phyloP scores from a whole-genome alignment of 2,113 vertebrate genomes.

The Corythornis cristatus region DNA sequence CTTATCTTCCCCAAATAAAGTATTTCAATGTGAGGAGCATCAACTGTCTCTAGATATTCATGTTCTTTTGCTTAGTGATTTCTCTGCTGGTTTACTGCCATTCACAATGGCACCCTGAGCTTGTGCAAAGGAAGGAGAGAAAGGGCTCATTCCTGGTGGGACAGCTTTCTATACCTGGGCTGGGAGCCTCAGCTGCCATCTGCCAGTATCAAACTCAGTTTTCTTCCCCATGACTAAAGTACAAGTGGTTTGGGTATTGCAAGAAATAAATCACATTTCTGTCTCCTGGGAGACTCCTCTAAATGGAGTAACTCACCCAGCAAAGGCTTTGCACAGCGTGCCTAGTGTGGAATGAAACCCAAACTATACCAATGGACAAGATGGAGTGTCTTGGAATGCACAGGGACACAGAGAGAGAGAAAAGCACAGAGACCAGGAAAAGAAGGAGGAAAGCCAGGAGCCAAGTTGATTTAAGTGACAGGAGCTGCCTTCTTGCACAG shows the following conservation, averaged over 20 bases:
- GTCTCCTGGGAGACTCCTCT: constrained; percentile 5
- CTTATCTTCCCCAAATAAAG: neutral
- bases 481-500: neutral
- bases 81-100: neutral
- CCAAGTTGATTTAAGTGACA: neutral
- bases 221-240: neutral
- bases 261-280: neutral
- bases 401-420: neutral
- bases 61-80: neutral
- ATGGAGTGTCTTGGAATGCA: neutral
- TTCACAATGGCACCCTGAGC: neutral
- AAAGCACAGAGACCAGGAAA: neutral
- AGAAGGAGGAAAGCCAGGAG: neutral
- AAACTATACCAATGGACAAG: neutral
- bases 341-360: neutral
- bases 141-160: neutral
- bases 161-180: neutral
- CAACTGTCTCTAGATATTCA: neutral
- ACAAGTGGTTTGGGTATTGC: neutral
- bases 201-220: neutral
- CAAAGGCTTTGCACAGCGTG: neutral
- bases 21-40: neutral
- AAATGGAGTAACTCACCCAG: neutral
- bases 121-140: neutral
- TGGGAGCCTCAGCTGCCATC: neutral